phyloP scores from a whole-genome alignment of 2,113 vertebrate species.

The Syngnathus typhle region DNA sequence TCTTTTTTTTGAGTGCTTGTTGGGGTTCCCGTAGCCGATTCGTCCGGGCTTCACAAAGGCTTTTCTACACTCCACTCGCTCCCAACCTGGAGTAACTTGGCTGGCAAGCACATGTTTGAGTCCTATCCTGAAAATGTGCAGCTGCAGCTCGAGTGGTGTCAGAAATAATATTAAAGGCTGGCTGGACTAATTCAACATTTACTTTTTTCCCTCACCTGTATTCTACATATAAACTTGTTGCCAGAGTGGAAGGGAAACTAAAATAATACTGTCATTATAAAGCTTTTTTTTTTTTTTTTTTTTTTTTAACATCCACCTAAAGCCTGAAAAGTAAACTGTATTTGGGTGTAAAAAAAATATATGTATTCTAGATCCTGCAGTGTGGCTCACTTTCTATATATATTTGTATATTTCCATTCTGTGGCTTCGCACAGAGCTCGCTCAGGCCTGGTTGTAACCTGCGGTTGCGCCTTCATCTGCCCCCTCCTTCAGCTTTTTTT shows the following conservation, averaged over 20 bases:
- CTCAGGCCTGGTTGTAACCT: constrained; percentile 63
- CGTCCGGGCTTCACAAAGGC: constrained; percentile 39
- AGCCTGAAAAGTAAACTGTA: constrained; percentile 4
- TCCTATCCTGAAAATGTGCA: constrained; percentile 11
- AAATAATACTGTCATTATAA: not conserved
- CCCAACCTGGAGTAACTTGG: constrained; percentile 21
- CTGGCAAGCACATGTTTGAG: constrained; percentile 26
- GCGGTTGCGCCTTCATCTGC: constrained; percentile 61
- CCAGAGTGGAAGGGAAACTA: not conserved
- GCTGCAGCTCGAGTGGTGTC: not conserved
- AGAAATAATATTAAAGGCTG: not conserved
- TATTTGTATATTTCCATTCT: constrained; percentile 33
- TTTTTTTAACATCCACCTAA: constrained; percentile 17
- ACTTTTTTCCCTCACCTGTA: not conserved
- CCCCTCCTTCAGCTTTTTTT: constrained; percentile 18
- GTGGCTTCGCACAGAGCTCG: constrained; percentile 41
- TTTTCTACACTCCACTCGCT: constrained; percentile 29
- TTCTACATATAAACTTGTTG: not conserved
- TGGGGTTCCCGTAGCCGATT: constrained; percentile 46
- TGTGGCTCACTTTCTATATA: not conserved
- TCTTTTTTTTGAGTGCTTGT: constrained; percentile 39
- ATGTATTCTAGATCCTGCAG: not conserved
- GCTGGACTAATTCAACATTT: not conserved
- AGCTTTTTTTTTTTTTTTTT: not conserved
- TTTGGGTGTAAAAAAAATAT: not conserved